Evolutionary conservation across 1,140 invertebrate species (phyloP).

Genomic region (Lamellibrachia luymesi): DNA sequence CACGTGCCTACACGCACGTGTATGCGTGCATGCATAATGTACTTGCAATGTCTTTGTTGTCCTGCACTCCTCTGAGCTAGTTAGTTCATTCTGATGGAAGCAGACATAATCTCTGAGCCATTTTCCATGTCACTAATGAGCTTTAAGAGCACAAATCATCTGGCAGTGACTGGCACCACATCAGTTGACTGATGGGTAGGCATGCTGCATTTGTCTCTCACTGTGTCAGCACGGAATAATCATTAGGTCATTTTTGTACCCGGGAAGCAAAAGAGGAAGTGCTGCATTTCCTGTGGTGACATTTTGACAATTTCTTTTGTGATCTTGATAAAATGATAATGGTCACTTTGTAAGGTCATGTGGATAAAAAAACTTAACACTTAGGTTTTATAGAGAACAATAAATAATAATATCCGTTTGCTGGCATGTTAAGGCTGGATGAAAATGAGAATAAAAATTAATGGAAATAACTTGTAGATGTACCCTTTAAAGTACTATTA

Average conservation of each 20-base stretch:
- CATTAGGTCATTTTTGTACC: not conserved
- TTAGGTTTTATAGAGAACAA: no score
- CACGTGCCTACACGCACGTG: no score
- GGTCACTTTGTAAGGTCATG: not conserved
- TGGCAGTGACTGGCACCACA: not conserved
- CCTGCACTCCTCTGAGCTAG: not conserved
- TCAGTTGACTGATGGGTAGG: no score
- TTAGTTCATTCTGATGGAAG: not conserved
- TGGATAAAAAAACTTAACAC: not conserved
- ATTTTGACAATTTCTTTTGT: not conserved
- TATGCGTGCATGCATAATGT: no score
- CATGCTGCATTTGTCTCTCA: no score
- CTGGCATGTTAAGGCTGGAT: no score
- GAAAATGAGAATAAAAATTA: no score
- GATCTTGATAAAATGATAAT: not conserved
- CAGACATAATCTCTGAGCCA: not conserved
- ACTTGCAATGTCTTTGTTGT: not conserved
- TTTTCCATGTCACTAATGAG: not conserved
- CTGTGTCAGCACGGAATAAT: not conserved
- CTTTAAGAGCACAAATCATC: not conserved
- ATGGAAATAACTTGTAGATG: no score
- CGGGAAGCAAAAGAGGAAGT: not conserved
- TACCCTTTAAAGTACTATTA: no score
- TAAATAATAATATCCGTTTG: no score
- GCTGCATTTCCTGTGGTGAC: not conserved